These are phyloP conservation scores for Caenorhabditis japonica DNA, from an alignment of 2,888 invertebrate genomes.

Conservation along the genomic window DNA sequence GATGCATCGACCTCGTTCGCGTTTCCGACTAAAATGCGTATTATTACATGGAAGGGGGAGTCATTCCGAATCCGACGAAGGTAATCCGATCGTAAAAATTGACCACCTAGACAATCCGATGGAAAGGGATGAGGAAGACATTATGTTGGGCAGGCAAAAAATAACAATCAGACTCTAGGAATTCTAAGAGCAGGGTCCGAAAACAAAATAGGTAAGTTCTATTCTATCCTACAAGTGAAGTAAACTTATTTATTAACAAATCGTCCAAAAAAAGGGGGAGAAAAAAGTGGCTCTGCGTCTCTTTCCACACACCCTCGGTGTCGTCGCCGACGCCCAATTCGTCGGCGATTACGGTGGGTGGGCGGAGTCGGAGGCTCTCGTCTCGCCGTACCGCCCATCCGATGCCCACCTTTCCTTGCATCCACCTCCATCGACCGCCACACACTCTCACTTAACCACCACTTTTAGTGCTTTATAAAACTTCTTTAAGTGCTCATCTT, in stretches of 20 bases:
- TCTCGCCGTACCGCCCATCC: background rate
- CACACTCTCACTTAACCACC: slow-evolving; percentile 13
- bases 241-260: too few relatives aligned
- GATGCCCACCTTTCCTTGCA: slow-evolving; percentile 2
- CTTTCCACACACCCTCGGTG: too few relatives aligned
- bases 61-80: background rate
- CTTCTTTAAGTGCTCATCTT: slow-evolving; percentile 34
- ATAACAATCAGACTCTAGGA: too few relatives aligned
- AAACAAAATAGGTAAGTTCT: too few relatives aligned
- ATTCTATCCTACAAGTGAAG: too few relatives aligned
- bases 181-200: too few relatives aligned
- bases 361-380: background rate
- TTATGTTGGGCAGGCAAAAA: too few relatives aligned
- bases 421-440: background rate
- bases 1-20: too few relatives aligned
- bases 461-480: slow-evolving; percentile 29
- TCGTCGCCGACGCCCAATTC: slow-evolving; percentile 4
- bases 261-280: too few relatives aligned
- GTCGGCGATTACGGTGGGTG: background rate
- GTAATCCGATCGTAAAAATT: slow-evolving; percentile 26
- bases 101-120: background rate
- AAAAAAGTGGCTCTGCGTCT: too few relatives aligned
- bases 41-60: background rate
- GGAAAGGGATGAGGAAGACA: slow-evolving; percentile 6
- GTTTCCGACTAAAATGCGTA: slow-evolving; percentile 7